phyloP scores from a whole-genome alignment of 2,888 invertebrate genomes.

The Drosophila koepferae region DNA sequence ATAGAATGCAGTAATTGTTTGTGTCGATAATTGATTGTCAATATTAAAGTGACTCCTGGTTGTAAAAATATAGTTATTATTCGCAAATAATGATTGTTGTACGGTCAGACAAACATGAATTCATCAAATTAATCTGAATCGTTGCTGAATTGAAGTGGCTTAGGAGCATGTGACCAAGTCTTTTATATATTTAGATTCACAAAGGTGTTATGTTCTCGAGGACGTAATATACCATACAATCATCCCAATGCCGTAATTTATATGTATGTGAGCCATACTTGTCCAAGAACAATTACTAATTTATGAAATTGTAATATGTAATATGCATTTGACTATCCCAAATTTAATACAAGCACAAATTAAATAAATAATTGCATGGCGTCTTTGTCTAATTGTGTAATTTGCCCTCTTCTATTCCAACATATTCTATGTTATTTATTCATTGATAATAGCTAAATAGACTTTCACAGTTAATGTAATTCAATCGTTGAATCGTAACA shows the following conservation, averaged over 20 bases:
- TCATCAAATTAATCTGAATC: no score
- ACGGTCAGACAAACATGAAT: not conserved
- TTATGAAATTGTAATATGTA: no score
- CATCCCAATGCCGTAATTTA: no score
- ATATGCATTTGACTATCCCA: not conserved
- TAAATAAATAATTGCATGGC: not conserved
- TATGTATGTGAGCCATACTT: no score
- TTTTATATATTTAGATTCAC: no score
- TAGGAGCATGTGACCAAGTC: no score
- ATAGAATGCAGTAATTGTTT: not conserved
- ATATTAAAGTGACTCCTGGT: not conserved
- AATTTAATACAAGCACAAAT: not conserved
- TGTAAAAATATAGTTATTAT: not conserved
- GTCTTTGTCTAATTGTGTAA: not conserved
- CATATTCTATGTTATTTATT: not conserved
- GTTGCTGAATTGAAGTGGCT: no score
- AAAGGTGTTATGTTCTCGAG: no score
- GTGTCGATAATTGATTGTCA: not conserved
- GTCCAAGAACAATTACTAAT: not conserved
- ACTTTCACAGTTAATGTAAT: not conserved
- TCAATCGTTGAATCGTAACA: not conserved
- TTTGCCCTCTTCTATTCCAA: not conserved
- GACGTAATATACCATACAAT: no score
- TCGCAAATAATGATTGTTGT: not conserved
- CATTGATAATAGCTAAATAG: conserved; percentile 9